Evolutionary conservation across 2,888 invertebrate genomes (phyloP).

Genomic region (Acanthosepion lycidas): DNA sequence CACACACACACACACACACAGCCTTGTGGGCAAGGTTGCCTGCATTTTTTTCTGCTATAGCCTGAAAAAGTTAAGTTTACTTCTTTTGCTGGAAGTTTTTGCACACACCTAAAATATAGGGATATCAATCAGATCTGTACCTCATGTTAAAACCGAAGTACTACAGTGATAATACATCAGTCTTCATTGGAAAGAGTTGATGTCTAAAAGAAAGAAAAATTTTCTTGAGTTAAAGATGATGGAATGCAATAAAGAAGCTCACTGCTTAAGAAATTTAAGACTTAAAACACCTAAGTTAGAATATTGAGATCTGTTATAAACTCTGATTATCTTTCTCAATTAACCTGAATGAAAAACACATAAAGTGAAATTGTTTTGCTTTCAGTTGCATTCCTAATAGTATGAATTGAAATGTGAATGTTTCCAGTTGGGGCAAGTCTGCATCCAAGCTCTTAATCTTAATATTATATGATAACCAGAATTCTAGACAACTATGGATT

Average conservation of each 20-base stretch:
- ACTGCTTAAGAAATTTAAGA: not conserved
- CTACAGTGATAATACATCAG: not conserved
- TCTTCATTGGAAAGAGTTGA: not conserved
- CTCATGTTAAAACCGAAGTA: not conserved
- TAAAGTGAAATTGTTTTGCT: no score
- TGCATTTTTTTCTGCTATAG: no score
- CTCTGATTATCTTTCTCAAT: no score
- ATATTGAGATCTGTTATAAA: not conserved
- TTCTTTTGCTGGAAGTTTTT: not conserved
- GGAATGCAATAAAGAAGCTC: not conserved
- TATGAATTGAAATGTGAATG: not conserved
- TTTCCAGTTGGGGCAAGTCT: not conserved
- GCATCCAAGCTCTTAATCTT: not conserved
- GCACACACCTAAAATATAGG: not conserved
- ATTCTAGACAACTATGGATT: not conserved
- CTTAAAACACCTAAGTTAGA: not conserved
- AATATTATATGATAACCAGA: not conserved
- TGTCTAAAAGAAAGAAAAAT: not conserved
- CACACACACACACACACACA: no score
- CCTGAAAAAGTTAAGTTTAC: no score
- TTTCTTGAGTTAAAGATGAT: not conserved
- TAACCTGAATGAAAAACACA: no score
- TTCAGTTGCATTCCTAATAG: not conserved
- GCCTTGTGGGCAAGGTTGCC: no score
- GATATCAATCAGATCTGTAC: not conserved